Conservation (phyloP, 2,888 invertebrate genomes). For the Dromius quadrimaculatus region DNA sequence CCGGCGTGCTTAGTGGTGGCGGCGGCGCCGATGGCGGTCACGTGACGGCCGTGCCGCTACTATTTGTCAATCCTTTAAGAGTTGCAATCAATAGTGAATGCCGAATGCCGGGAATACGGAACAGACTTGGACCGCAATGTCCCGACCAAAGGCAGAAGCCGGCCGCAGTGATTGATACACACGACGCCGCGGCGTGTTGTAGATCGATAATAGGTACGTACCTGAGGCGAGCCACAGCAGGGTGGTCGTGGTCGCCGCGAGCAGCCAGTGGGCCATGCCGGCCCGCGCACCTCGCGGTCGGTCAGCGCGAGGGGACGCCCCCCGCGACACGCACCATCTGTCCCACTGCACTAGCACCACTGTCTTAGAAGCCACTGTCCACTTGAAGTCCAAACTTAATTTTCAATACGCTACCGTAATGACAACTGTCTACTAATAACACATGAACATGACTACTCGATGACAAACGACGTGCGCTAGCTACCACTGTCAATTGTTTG, state of each 20-base stretch:
- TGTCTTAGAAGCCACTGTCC: conserved; percentile 42
- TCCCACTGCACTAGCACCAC: conserved; percentile 51
- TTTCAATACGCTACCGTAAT: neutral
- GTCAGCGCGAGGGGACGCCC: conserved; percentile 73
- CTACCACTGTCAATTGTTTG: neutral
- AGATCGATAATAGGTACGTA: conserved; percentile 15
- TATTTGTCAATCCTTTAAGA: conserved; percentile 45
- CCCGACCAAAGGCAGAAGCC: neutral
- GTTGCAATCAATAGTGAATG: conserved; percentile 44
- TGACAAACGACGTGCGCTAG: neutral
- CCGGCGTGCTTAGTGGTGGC: conserved; percentile 6
- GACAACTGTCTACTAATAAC: neutral
- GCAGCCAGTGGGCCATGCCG: conserved; percentile 63
- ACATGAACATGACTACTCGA: conserved; percentile 6
- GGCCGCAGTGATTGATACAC: conserved; percentile 10
- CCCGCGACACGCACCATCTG: conserved; percentile 66
- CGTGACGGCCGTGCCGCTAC: conserved; percentile 37
- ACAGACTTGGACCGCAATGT: too few relatives aligned
- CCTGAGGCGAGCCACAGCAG: conserved; percentile 63
- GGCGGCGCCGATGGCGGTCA: conserved; percentile 29
- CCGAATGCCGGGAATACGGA: neutral
- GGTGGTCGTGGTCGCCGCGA: conserved; percentile 67
- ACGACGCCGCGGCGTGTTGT: neutral
- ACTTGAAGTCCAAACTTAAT: too few relatives aligned
- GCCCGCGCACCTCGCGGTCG: conserved; percentile 62